These are phyloP conservation scores for Linepithema humile DNA, from an alignment of 1,140 invertebrate species.

Conservation along the genomic window DNA sequence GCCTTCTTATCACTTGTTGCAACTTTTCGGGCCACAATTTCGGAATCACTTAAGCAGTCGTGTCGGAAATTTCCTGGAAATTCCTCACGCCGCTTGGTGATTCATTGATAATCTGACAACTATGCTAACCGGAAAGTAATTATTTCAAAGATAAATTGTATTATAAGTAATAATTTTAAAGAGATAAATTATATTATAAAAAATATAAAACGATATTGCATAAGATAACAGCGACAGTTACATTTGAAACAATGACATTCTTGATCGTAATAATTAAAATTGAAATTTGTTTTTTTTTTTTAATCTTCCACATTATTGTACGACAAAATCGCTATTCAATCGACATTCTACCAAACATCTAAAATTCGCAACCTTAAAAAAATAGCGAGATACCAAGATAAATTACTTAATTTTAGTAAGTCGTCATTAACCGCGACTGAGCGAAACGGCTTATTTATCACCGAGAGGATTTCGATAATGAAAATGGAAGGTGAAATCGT, in stretches of 20 bases:
- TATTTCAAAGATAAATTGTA: not conserved
- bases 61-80: constrained; percentile 37
- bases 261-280: not conserved
- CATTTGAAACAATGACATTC: not conserved
- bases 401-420: not conserved
- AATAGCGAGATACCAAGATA: not conserved
- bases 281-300: constrained; percentile 19
- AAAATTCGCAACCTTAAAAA: not conserved
- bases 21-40: constrained; percentile 34
- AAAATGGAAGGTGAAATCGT: not conserved
- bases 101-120: not conserved
- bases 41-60: constrained; percentile 47
- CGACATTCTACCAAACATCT: not conserved
- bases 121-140: not conserved
- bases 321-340: not conserved
- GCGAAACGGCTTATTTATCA: not conserved
- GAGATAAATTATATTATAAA: not conserved
- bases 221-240: not conserved
- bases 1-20: constrained; percentile 41
- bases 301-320: not conserved
- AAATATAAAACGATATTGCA: not conserved
- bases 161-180: constrained; percentile 11
- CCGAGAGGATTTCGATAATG: not conserved
- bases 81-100: not conserved
- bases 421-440: not conserved